Percentiles rank a stretch among this genome's conserved stretches.
phyloP scores from a whole-genome alignment of 1,140 invertebrate genomes.

The Oreohelix idahoensis region DNA sequence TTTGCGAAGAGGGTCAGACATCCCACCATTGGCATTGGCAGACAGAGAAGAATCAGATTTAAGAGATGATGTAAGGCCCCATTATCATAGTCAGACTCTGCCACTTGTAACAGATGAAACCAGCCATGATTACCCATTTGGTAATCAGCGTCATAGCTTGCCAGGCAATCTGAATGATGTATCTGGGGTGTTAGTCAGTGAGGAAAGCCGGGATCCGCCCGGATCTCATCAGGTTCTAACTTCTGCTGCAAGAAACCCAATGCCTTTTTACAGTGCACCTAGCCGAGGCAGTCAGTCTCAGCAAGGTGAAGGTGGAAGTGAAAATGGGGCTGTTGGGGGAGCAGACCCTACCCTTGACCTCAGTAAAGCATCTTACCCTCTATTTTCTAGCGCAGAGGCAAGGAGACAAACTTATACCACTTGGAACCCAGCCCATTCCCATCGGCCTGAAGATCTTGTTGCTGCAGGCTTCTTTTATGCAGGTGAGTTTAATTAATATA shows the following conservation, averaged over 20 bases:
- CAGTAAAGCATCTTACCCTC: conserved; percentile 21
- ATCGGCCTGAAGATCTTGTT: conserved; percentile 18
- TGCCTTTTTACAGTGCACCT: not conserved
- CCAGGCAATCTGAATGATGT: conserved; percentile 7
- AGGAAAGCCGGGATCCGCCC: conserved; percentile 4
- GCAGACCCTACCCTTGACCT: not conserved
- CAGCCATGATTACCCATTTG: not conserved
- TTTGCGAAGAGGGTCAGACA: not conserved
- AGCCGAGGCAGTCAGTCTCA: not conserved
- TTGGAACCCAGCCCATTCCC: conserved; percentile 12
- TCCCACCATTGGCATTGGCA: not conserved
- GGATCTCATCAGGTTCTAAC: not conserved
- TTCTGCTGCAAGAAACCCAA: not conserved
- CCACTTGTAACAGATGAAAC: not conserved
- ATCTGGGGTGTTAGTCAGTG: not conserved
- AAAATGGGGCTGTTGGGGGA: conserved; percentile 10
- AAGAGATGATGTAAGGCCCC: not conserved
- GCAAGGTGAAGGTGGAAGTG: not conserved
- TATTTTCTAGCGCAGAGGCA: not conserved
- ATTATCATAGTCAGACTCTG: not conserved
- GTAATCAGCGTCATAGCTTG: not conserved
- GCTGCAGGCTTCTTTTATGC: conserved; percentile 22
- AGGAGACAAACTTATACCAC: not conserved
- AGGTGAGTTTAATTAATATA: conserved; percentile 18
- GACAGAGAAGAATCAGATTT: not conserved